These are phyloP conservation scores for Cantharis flavilabris DNA, from an alignment of 2,888 invertebrate species.

Conservation along the genomic window DNA sequence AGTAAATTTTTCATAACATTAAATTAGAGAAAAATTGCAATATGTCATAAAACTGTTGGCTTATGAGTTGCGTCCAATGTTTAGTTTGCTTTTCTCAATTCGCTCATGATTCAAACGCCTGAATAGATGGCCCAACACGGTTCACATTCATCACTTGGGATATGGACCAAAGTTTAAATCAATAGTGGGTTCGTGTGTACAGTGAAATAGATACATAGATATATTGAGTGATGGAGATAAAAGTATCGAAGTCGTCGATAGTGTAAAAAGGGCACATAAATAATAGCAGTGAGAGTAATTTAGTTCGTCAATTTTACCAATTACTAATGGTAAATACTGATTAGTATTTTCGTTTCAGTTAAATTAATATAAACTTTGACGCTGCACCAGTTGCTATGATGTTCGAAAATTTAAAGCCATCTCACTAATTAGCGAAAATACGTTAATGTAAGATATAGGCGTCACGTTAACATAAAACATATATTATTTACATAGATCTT, in stretches of 20 bases:
- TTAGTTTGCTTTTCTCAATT: conserved; percentile 50
- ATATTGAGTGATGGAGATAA: conserved; percentile 50
- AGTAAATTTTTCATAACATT: conserved; percentile 48
- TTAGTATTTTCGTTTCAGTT: conserved; percentile 7
- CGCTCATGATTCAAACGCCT: conserved; percentile 48
- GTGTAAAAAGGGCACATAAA: conserved; percentile 44
- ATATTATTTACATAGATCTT: conserved; percentile 32
- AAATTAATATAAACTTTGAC: not conserved
- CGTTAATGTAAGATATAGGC: conserved; percentile 32
- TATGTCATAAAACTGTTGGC: conserved; percentile 44
- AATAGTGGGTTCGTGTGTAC: conserved; percentile 49
- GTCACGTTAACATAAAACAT: conserved; percentile 22
- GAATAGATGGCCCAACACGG: conserved; percentile 49
- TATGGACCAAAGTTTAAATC: conserved; percentile 54
- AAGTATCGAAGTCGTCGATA: conserved; percentile 50
- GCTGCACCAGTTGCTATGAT: not conserved
- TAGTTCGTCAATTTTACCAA: conserved; percentile 22
- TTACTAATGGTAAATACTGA: conserved; percentile 27
- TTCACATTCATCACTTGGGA: conserved; percentile 52
- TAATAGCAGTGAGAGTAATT: conserved; percentile 28
- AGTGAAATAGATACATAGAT: conserved; percentile 48
- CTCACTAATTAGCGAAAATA: conserved; percentile 33
- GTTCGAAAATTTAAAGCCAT: conserved; percentile 23
- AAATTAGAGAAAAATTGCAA: conserved; percentile 46
- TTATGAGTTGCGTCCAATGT: conserved; percentile 51